Evolutionary conservation across 2,888 invertebrate genomes (phyloP).

Genomic region (Ypsolopha scabrella): DNA sequence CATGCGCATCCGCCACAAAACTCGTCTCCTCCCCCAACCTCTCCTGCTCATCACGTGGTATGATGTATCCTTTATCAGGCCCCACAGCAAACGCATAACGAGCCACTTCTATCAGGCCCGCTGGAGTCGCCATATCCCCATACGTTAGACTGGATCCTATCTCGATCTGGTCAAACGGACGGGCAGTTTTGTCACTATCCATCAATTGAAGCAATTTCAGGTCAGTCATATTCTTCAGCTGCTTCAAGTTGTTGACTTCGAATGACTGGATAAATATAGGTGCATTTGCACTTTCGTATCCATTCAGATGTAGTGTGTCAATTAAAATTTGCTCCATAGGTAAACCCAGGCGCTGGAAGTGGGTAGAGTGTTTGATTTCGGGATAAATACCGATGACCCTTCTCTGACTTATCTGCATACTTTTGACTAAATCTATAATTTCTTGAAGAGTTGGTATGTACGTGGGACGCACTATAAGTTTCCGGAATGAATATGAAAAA

Average conservation of each 20-base stretch:
- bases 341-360: conserved; percentile 4
- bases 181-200: neutral
- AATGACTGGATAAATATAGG: conserved; percentile 8
- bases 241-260: conserved; percentile 5
- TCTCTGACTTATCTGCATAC: conserved; percentile 4
- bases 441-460: conserved; percentile 7
- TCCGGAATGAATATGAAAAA: no score
- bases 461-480: no score
- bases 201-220: conserved; percentile 4
- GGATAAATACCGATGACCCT: conserved; percentile 7
- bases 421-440: conserved; percentile 6
- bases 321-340: conserved; percentile 5
- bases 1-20: conserved; percentile 6
- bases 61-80: conserved; percentile 6
- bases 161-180: conserved; percentile 4
- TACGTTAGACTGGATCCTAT: conserved; percentile 2
- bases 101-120: conserved; percentile 5
- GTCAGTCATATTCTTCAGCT: conserved; percentile 3
- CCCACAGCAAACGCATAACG: conserved; percentile 6
- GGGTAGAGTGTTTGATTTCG: conserved; percentile 6
- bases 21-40: neutral
- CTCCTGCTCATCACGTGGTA: neutral
- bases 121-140: conserved; percentile 5
- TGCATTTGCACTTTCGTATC: conserved; percentile 2
- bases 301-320: conserved; percentile 3